Conservation (phyloP, 2,888 invertebrate genomes). For the Lycaena phlaeas region DNA sequence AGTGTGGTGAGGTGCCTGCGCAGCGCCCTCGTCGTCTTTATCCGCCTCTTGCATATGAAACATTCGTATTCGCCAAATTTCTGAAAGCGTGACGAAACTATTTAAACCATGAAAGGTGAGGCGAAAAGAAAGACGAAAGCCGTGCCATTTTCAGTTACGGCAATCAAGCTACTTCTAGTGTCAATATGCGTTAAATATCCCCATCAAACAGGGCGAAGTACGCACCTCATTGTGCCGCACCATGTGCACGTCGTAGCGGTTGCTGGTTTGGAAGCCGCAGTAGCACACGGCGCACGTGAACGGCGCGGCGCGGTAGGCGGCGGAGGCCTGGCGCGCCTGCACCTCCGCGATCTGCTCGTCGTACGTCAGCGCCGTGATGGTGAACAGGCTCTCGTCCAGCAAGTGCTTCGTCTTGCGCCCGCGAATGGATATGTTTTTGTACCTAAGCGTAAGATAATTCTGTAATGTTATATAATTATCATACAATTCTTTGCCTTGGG, state of each 20-base stretch:
- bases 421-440: constrained; percentile 43
- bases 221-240: constrained; percentile 50
- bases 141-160: no score
- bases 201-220: no score
- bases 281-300: constrained; percentile 46
- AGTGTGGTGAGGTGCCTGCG: constrained; percentile 55
- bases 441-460: no score
- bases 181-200: no score
- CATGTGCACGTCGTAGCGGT: constrained; percentile 42
- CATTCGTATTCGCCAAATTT: constrained; percentile 53
- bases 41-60: constrained; percentile 51
- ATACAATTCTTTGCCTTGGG: no score
- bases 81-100: no score
- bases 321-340: constrained; percentile 34
- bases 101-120: no score
- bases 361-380: constrained; percentile 37
- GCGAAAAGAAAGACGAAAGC: no score
- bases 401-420: constrained; percentile 36
- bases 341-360: constrained; percentile 55
- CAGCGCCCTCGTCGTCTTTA: constrained; percentile 46
- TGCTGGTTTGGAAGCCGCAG: constrained; percentile 43
- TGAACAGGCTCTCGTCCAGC: constrained; percentile 46
- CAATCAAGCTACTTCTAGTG: no score
- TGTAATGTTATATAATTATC: no score
- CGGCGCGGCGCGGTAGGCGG: constrained; percentile 31